Evolutionary conservation across 2,113 vertebrate species (phyloP).

Genomic region (Myotis lucifugus): DNA sequence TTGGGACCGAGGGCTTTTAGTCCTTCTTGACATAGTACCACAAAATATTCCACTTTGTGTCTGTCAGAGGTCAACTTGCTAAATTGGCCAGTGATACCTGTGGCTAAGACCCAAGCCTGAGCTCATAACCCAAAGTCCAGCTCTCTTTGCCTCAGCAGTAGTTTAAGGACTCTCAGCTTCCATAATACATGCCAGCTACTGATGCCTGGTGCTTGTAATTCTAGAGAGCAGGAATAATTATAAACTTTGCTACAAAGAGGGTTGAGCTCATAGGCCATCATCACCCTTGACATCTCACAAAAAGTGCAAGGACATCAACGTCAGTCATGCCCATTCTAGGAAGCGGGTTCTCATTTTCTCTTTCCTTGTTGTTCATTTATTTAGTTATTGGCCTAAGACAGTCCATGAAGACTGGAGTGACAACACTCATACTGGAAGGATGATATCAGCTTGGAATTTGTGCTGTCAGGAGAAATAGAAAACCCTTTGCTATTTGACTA

Average conservation of each 20-base stretch:
- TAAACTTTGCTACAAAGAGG: background rate
- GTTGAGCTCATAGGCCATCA: background rate
- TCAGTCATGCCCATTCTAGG: background rate
- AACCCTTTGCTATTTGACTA: slow-evolving; percentile 44
- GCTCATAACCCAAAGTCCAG: too few species aligned
- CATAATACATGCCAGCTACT: background rate
- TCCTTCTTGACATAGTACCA: background rate
- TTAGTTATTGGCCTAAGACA: background rate
- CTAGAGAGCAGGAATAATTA: background rate
- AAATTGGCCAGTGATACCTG: background rate
- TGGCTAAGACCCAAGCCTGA: background rate
- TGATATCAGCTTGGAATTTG: background rate
- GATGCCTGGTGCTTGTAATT: background rate
- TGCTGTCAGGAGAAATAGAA: slow-evolving; percentile 53
- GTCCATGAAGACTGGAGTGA: slow-evolving; percentile 5
- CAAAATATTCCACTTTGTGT: background rate
- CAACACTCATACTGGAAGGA: background rate
- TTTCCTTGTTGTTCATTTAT: background rate
- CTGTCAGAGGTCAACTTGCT: background rate
- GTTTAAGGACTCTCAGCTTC: background rate
- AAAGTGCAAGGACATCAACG: background rate
- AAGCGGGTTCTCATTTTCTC: background rate
- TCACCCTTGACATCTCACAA: background rate
- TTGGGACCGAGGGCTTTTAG: background rate
- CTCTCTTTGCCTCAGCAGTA: background rate